A percentile compares a stretch with the other conserved stretches of the same genome.
Conservation (phyloP, 2,113 vertebrate species). For the Engraulis encrasicolus region DNA sequence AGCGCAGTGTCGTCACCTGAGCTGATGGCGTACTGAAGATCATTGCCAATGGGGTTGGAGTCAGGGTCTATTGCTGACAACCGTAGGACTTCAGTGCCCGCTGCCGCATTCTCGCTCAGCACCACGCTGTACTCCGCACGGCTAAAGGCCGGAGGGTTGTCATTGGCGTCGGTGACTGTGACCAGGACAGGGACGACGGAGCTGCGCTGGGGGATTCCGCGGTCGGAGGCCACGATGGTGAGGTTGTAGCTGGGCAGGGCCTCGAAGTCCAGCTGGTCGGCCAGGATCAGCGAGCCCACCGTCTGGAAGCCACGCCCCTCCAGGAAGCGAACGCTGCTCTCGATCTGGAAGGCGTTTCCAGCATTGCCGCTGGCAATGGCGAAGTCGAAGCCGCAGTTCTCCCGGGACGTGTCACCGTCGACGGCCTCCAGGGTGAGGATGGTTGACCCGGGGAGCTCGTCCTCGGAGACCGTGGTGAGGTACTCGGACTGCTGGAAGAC, state of each 20-base stretch:
- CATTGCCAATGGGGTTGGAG: conserved; percentile 77
- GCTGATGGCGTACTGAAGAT: conserved; percentile 85
- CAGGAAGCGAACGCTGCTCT: conserved; percentile 82
- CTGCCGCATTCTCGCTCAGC: conserved; percentile 79
- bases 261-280: conserved; percentile 92
- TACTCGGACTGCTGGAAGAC: conserved; percentile 83
- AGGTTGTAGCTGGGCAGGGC: conserved; percentile 84
- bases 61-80: conserved; percentile 89
- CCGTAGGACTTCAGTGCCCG: conserved; percentile 85
- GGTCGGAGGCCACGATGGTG: conserved; percentile 87
- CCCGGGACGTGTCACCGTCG: conserved; percentile 83
- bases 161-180: conserved; percentile 84
- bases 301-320: conserved; percentile 81
- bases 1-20: conserved; percentile 86
- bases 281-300: conserved; percentile 84
- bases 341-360: conserved; percentile 89
- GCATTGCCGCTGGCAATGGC: conserved; percentile 88
- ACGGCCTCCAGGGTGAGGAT: conserved; percentile 85
- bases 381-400: conserved; percentile 89
- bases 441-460: conserved; percentile 84
- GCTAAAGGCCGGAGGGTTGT: conserved; percentile 88
- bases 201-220: conserved; percentile 87
- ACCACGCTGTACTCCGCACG: conserved; percentile 82
- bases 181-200: conserved; percentile 82
- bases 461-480: conserved; percentile 83